phyloP scores from a whole-genome alignment of 1,140 invertebrate genomes.

The Polypedilum vanderplanki region DNA sequence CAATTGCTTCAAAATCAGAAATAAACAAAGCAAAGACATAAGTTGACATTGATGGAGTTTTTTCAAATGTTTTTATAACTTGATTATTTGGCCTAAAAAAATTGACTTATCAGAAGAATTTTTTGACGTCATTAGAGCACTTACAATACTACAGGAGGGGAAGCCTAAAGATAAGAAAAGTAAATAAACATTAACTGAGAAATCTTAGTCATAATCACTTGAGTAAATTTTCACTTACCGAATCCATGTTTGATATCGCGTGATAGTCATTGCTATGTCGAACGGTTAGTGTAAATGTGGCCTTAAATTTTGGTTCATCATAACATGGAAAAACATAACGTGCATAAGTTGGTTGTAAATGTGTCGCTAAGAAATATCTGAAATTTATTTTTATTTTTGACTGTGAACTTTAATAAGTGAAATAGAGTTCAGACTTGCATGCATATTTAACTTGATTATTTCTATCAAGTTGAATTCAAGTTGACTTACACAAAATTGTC shows the following conservation, averaged over 20 bases:
- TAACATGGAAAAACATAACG: slow-evolving; percentile 83
- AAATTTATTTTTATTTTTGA: slow-evolving; percentile 32
- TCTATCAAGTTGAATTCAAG: slow-evolving; percentile 19
- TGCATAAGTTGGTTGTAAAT: slow-evolving; percentile 78
- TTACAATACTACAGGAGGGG: no score
- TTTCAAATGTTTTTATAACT: slow-evolving; percentile 33
- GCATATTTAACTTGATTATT: slow-evolving; percentile 29
- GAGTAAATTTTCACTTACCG: slow-evolving; percentile 29
- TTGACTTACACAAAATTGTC: no score
- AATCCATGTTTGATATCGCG: slow-evolving; percentile 49
- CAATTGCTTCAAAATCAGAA: slow-evolving; percentile 54
- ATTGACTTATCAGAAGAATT: not conserved
- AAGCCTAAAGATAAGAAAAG: slow-evolving; percentile 9
- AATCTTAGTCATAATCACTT: slow-evolving; percentile 33
- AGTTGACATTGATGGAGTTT: slow-evolving; percentile 65
- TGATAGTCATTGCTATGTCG: slow-evolving; percentile 49
- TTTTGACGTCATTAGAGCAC: not conserved
- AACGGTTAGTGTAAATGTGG: slow-evolving; percentile 63
- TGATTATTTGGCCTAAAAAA: not conserved
- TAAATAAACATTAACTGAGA: not conserved
- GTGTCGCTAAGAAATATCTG: slow-evolving; percentile 63
- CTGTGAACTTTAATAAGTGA: not conserved
- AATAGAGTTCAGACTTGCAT: not conserved
- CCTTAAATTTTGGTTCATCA: slow-evolving; percentile 82
- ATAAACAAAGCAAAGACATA: slow-evolving; percentile 69